Evolutionary conservation across 2,113 vertebrate genomes (phyloP).

Genomic region (Tragelaphus imberbis): DNA sequence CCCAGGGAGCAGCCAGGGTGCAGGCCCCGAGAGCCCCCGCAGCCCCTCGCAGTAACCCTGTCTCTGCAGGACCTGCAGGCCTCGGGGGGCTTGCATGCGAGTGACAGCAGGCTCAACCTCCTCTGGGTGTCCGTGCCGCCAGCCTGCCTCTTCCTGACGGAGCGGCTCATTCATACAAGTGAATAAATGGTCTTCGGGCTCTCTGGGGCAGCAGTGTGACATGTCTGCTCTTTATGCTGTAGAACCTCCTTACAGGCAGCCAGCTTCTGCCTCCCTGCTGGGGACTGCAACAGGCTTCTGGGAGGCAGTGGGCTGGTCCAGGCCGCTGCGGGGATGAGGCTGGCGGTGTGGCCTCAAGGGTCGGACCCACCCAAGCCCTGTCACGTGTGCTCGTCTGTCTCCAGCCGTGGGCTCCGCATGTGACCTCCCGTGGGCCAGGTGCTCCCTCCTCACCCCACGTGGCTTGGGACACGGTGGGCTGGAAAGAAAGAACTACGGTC

Average conservation of each 20-base stretch:
- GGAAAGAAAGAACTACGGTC: fast-evolving
- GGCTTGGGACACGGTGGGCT: fast-evolving
- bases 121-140: fast-evolving
- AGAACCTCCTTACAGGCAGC: background rate
- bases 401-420: background rate
- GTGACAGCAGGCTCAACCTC: background rate
- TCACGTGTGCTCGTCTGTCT: too few relatives aligned
- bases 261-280: background rate
- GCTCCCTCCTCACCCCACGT: background rate
- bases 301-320: background rate
- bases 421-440: background rate
- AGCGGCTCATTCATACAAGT: fast-evolving
- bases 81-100: background rate
- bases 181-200: conserved; percentile 15
- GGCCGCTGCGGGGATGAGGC: fast-evolving
- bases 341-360: background rate
- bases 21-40: fast-evolving
- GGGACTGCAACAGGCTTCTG: too few relatives aligned
- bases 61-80: conserved; percentile 60
- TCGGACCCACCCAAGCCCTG: background rate
- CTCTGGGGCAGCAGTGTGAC: fast-evolving
- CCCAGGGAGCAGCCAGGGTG: fast-evolving
- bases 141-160: background rate
- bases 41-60: background rate
- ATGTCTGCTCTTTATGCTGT: background rate